A percentile compares a stretch with the other conserved stretches of the same genome.
Conservation (phyloP, 1,140 invertebrate species). For the Muscidifurax raptorellus region DNA sequence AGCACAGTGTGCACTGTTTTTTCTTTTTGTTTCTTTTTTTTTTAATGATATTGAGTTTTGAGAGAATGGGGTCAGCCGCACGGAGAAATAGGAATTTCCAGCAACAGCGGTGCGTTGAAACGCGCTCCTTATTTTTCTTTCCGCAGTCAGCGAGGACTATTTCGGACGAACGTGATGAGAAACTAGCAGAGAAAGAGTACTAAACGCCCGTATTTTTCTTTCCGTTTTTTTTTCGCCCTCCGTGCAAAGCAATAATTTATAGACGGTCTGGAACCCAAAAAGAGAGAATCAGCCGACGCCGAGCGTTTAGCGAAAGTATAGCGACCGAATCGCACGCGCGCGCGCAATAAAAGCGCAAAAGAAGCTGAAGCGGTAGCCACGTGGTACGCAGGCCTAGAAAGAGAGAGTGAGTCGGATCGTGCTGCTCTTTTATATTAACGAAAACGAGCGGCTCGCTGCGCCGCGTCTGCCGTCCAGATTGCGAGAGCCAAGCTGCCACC, state of each 20-base stretch:
- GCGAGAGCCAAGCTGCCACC: constrained; percentile 42
- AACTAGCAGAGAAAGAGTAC: background rate
- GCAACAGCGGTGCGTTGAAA: background rate
- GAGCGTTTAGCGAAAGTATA: background rate
- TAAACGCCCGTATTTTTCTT: background rate
- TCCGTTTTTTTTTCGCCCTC: background rate
- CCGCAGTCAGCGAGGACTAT: too few relatives aligned
- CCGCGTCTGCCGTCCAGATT: constrained; percentile 50
- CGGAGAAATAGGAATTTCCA: background rate
- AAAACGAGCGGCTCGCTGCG: constrained; percentile 9
- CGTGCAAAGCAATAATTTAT: background rate
- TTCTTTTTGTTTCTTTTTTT: background rate
- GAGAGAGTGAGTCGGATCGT: background rate
- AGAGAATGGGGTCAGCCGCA: background rate
- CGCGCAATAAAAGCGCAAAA: constrained; percentile 4
- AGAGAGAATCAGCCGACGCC: background rate
- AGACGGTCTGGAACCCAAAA: background rate
- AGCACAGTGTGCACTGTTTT: background rate
- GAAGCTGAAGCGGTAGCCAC: background rate
- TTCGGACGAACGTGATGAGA: background rate
- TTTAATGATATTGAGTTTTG: constrained; percentile 6
- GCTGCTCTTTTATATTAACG: constrained; percentile 38
- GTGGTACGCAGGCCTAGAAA: constrained; percentile 22
- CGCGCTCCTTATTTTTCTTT: background rate
- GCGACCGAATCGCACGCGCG: background rate